phyloP scores from a whole-genome alignment of 2,888 invertebrate genomes.

The Prosopocoilus inquinatus region DNA sequence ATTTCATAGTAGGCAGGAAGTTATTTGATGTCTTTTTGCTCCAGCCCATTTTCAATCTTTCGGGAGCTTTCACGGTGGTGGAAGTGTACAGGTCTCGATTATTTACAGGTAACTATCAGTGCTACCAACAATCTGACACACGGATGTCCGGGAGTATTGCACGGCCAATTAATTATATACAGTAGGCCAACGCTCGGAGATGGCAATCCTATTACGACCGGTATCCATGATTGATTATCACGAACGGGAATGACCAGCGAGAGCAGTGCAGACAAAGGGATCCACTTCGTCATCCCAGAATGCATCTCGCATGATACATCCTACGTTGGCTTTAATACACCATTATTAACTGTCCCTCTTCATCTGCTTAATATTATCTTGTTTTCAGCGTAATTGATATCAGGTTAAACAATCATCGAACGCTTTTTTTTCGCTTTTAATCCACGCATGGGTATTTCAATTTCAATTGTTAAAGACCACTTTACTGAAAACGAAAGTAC shows the following conservation, averaged over 20 bases:
- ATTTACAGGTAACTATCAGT: slow-evolving; percentile 8
- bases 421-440: too few species aligned
- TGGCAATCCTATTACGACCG: slow-evolving; percentile 29
- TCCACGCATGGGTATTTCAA: too few species aligned
- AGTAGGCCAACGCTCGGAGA: slow-evolving; percentile 23
- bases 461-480: too few species aligned
- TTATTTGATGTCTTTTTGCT: too few species aligned
- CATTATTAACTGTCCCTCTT: background rate
- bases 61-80: too few species aligned
- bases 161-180: slow-evolving; percentile 34
- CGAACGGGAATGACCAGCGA: slow-evolving; percentile 1
- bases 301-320: slow-evolving; percentile 2
- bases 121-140: slow-evolving; percentile 28
- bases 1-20: too few species aligned
- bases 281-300: slow-evolving; percentile 1
- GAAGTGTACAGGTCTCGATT: background rate
- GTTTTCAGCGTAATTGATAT: too few species aligned
- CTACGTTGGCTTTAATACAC: slow-evolving; percentile 1
- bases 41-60: too few species aligned
- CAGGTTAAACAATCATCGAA: too few species aligned
- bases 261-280: slow-evolving; percentile 1
- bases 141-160: slow-evolving; percentile 33
- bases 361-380: background rate
- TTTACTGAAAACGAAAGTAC: too few species aligned
- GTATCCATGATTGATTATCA: slow-evolving; percentile 32